A percentile compares a stretch with the other conserved stretches of the same genome.
Conservation (phyloP, 2,113 vertebrate species). For the Actenoides lindsayi region DNA sequence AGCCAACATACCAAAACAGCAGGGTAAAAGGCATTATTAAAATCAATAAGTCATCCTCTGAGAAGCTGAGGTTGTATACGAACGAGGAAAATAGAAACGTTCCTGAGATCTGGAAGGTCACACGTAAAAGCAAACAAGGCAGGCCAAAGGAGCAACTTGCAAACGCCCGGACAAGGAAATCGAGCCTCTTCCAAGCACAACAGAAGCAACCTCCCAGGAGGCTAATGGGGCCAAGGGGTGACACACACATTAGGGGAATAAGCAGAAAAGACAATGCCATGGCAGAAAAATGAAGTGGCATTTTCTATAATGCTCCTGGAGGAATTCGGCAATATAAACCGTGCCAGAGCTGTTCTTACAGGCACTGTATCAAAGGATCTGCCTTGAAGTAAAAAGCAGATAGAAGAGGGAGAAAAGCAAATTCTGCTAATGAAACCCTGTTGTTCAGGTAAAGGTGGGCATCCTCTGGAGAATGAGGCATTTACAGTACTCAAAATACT, state of each 20-base stretch:
- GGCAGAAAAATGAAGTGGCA: background rate
- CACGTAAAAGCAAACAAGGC: background rate
- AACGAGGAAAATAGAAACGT: constrained; percentile 5
- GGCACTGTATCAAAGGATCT: background rate
- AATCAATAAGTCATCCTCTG: constrained; percentile 61
- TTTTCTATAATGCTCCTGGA: background rate
- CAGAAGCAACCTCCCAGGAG: background rate
- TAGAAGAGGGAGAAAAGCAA: background rate
- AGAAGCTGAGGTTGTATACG: constrained; percentile 18
- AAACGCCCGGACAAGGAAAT: background rate
- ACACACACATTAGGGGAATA: background rate
- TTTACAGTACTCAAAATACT: background rate
- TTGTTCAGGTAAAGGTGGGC: background rate
- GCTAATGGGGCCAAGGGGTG: background rate
- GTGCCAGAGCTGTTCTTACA: background rate
- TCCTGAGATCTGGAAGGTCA: constrained; percentile 26
- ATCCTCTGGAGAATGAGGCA: background rate
- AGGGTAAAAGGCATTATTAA: constrained; percentile 70
- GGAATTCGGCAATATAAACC: background rate
- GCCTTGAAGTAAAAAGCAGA: background rate
- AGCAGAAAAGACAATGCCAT: background rate
- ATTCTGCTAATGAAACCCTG: background rate
- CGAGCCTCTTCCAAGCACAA: background rate
- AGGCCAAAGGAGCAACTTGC: constrained; percentile 23
- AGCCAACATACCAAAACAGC: constrained; percentile 66